These are phyloP conservation scores for Drosophila mayri DNA, from an alignment of 1,140 invertebrate genomes.

Conservation along the genomic window DNA sequence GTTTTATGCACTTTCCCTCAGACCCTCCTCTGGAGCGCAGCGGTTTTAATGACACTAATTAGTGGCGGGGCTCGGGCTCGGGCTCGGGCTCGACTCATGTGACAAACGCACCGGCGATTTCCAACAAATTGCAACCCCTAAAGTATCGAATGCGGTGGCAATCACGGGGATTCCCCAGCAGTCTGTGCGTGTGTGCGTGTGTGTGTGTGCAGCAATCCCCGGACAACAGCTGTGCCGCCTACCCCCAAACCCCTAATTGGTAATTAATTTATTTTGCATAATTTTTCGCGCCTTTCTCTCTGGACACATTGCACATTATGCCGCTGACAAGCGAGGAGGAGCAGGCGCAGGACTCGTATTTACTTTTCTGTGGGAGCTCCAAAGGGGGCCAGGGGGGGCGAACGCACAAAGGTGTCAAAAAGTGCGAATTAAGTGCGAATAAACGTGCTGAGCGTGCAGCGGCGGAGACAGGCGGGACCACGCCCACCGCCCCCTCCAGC, in stretches of 20 bases:
- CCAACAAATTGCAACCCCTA: constrained; percentile 37
- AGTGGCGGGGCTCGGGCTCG: constrained; percentile 59
- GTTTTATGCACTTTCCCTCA: constrained; percentile 49
- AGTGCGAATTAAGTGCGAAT: constrained; percentile 83
- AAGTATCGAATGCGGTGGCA: constrained; percentile 3
- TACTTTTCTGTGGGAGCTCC: constrained; percentile 42
- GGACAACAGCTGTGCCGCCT: constrained; percentile 65
- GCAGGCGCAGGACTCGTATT: constrained; percentile 46
- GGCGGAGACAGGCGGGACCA: constrained; percentile 39
- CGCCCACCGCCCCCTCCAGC: constrained; percentile 31
- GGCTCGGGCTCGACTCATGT: constrained; percentile 53
- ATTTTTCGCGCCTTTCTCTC: constrained; percentile 65
- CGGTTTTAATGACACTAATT: constrained; percentile 84
- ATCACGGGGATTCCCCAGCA: background rate
- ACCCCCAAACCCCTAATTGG: constrained; percentile 63
- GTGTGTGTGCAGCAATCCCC: constrained; percentile 31
- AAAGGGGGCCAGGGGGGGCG: background rate
- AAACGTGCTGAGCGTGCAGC: constrained; percentile 80
- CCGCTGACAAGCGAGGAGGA: constrained; percentile 53
- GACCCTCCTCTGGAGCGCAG: constrained; percentile 5
- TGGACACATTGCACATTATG: constrained; percentile 64
- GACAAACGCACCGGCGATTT: constrained; percentile 69
- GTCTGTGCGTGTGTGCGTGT: background rate
- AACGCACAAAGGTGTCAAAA: constrained; percentile 75
- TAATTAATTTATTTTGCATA: constrained; percentile 83